Evolutionary conservation across 2,797 vertebrate species (phyloP), one percentile per base, ranked within the genome.

Genomic region (Propithecus perrieri): DNA sequence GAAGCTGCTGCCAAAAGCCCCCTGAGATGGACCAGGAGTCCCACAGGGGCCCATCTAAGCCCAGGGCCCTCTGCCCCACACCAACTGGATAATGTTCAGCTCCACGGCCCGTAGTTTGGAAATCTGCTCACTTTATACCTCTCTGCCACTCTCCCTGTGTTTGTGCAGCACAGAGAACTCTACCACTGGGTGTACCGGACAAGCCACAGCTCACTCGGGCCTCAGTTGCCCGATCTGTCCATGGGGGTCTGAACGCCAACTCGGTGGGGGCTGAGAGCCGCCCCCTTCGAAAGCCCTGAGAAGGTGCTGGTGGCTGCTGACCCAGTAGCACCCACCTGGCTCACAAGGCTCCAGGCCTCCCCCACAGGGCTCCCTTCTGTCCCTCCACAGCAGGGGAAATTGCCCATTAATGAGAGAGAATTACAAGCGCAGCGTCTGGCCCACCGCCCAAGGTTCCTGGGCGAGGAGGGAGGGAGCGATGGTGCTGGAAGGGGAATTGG

Each of bases 401-500:
- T 97, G 95, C 96, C 95, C 95, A 97, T 97, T 98, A 97, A 98
- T 97, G 96, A 98, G 90, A 80, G 88, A 95, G 98, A 97, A 96
- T 97, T 94, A 96, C 74, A 86, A 92, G 81, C 13, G 71, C 67
- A 76, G 95, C 24, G 35, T 74, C 94, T 97, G 98, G 98, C 97
- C 93, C 89, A 84, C 86, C 14, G 97, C 98, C 98, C 97, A 98
- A 98, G 97, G 97, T 97, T 95, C 93, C 85, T 72, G 65, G 89
- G 96, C 24, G 3, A 95, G 89, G 30, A 5, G 75, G 89, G 96
- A 80, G 86, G 92, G 97, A 71, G 88, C 2, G 3, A 41, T 69
- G 6, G 1, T 63, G 94, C 95, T 96, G 87, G 89, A 88, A 80
- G 69, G 84, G 67, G 97, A 98, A 98, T 98, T 97, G 94, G 94